These are phyloP conservation scores for Phymorhynchus buccinoides DNA, from an alignment of 1,140 invertebrate species.

Conservation along the genomic window DNA sequence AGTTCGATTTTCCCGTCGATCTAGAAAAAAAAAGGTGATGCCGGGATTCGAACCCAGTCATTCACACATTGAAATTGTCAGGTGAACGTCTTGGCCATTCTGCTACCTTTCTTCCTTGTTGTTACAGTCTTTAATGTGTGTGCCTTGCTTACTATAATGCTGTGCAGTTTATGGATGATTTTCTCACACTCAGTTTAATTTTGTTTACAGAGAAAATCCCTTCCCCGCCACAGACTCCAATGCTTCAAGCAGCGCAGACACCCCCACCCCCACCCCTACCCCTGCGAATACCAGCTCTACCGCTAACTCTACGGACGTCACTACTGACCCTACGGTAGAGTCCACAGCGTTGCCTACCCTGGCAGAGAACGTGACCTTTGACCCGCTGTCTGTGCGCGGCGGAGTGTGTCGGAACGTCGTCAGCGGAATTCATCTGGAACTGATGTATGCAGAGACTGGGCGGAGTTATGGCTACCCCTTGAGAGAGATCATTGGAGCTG, in stretches of 20 bases:
- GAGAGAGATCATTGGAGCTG: slow-evolving; percentile 49
- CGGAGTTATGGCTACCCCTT: slow-evolving; percentile 43
- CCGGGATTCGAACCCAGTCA: too few species aligned
- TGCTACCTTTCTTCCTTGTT: too few species aligned
- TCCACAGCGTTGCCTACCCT: not conserved
- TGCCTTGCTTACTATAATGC: too few species aligned
- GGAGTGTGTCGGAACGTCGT: slow-evolving; percentile 48
- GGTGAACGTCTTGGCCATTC: too few species aligned
- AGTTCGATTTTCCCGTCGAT: too few species aligned
- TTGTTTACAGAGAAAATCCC: not conserved
- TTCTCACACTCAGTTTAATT: too few species aligned
- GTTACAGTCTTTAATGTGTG: too few species aligned
- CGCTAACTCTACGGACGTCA: not conserved
- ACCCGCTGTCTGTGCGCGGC: slow-evolving; percentile 7
- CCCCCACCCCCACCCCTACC: not conserved
- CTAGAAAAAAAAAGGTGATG: too few species aligned
- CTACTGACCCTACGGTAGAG: not conserved
- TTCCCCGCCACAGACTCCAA: not conserved
- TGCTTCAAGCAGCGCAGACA: not conserved
- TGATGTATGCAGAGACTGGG: slow-evolving; percentile 51
- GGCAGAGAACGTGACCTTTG: slow-evolving; percentile 2
- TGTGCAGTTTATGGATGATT: too few species aligned
- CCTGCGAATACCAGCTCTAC: not conserved
- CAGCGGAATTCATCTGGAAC: slow-evolving; percentile 47
- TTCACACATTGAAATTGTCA: too few species aligned